Conservation (phyloP, 2,888 invertebrate genomes). For the Diplazon laetatorius region DNA sequence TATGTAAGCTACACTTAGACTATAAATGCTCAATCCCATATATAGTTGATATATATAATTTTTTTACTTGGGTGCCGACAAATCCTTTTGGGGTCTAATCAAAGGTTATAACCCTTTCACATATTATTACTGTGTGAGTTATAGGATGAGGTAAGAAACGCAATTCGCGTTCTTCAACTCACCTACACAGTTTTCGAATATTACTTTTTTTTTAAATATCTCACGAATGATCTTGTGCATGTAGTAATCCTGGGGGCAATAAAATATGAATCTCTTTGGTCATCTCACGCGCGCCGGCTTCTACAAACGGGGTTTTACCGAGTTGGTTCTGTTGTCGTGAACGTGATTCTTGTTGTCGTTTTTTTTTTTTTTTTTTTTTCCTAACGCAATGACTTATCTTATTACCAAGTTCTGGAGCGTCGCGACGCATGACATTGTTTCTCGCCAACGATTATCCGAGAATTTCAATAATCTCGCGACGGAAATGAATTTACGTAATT, state of each 20-base stretch:
- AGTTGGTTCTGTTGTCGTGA: constrained; percentile 7
- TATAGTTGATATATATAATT: too few species aligned
- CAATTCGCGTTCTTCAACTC: neutral
- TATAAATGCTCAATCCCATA: too few species aligned
- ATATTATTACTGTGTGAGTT: neutral
- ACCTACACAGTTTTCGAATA: neutral
- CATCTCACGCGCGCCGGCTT: constrained; percentile 3
- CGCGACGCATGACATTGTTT: constrained; percentile 12
- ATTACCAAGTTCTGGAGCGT: neutral
- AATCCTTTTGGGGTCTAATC: too few species aligned
- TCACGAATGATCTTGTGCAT: constrained; percentile 29
- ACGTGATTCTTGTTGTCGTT: constrained; percentile 36
- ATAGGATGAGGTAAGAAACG: neutral
- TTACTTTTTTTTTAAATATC: constrained; percentile 34
- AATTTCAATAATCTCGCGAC: constrained; percentile 29
- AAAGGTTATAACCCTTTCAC: too few species aligned
- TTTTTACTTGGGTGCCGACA: too few species aligned
- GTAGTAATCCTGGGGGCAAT: constrained; percentile 34
- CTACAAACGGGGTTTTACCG: constrained; percentile 13
- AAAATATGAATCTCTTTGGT: constrained; percentile 36
- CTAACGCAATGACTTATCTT: constrained; percentile 6
- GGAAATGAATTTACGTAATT: constrained; percentile 28
- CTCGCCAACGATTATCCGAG: constrained; percentile 14
- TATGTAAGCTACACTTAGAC: too few species aligned
- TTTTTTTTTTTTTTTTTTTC: too few species aligned